These are phyloP conservation scores for Peromyscus maniculatus DNA, from an alignment of 2,113 vertebrate genomes.

Conservation along the genomic window DNA sequence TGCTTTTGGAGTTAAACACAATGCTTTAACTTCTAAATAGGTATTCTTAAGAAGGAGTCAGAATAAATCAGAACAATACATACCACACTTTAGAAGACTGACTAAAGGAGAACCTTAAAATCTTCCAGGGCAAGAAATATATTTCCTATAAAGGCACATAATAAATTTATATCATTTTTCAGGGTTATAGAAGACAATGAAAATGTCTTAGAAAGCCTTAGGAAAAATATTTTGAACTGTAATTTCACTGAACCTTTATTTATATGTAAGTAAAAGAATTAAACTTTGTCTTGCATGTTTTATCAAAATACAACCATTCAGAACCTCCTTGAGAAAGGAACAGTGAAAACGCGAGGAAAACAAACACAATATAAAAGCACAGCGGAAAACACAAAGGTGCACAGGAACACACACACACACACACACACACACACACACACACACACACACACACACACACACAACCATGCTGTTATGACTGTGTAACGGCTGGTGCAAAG, in stretches of 20 bases:
- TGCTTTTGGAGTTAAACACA: background rate
- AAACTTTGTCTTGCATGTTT: background rate
- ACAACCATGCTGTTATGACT: background rate
- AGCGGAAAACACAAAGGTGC: background rate
- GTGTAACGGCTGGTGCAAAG: background rate
- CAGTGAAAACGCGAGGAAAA: background rate
- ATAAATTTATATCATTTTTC: background rate
- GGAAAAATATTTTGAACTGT: slow-evolving; percentile 7
- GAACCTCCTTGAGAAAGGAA: background rate
- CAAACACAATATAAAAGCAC: background rate
- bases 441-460: background rate
- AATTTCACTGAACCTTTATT: background rate
- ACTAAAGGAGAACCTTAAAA: background rate
- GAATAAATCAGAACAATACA: background rate
- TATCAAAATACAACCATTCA: background rate
- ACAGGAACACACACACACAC: background rate
- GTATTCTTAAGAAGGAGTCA: background rate
- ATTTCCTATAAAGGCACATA: background rate
- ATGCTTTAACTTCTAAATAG: background rate
- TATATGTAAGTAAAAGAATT: background rate
- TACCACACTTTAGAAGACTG: background rate
- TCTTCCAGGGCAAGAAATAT: background rate
- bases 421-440: too few species aligned
- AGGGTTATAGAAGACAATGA: background rate
- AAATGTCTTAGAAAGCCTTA: background rate